Percentiles rank a stretch among this genome's conserved stretches.
These are phyloP conservation scores for Leucopsar rothschildi DNA, from an alignment of 2,113 vertebrate genomes.

Conservation along the genomic window DNA sequence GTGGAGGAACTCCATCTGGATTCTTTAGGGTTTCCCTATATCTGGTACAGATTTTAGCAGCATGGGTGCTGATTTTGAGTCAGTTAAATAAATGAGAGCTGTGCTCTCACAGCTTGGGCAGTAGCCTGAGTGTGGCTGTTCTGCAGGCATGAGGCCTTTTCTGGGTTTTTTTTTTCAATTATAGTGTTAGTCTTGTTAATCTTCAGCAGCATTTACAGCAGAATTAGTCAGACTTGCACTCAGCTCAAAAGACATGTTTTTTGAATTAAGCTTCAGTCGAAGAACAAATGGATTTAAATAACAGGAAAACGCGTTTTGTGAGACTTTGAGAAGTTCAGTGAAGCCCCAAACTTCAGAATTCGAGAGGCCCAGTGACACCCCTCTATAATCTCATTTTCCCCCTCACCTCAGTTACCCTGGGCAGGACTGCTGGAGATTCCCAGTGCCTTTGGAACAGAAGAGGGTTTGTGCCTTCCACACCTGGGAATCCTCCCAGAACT, in stretches of 20 bases:
- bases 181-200: not conserved
- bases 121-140: not conserved
- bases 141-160: not conserved
- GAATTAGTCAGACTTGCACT: constrained; percentile 43
- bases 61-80: not conserved
- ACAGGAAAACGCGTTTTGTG: not conserved
- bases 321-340: not conserved
- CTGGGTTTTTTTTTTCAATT: not conserved
- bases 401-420: not conserved
- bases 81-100: not conserved
- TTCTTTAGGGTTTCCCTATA: not conserved
- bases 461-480: not conserved
- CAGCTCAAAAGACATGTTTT: constrained; percentile 14
- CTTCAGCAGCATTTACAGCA: not conserved
- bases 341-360: not conserved
- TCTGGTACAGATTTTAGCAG: not conserved
- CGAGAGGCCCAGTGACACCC: not conserved
- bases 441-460: not conserved
- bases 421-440: not conserved
- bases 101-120: not conserved
- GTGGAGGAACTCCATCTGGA: not conserved
- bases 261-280: constrained; percentile 19
- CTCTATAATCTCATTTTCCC: not conserved
- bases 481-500: not conserved
- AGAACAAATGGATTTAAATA: not conserved